Evolutionary conservation across 1,140 invertebrate species (phyloP).

Genomic region (Proctacanthus coquilletti): DNA sequence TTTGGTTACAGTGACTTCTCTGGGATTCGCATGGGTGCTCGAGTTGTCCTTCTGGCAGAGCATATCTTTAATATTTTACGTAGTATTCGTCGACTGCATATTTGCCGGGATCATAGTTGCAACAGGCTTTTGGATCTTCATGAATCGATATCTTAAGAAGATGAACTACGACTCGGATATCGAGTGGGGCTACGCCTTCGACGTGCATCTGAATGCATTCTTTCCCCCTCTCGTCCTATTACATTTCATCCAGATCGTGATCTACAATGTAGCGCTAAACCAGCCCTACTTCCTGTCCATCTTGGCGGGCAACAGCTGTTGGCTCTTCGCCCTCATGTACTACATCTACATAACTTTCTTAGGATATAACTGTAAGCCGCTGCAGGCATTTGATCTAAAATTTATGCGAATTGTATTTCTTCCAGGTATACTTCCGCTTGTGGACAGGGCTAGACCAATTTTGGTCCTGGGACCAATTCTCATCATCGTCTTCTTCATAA

Average conservation of each 20-base stretch:
- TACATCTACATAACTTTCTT: conserved; percentile 97
- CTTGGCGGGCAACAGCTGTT: conserved; percentile 85
- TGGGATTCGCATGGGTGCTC: conserved; percentile 76
- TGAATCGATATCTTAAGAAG: conserved; percentile 72
- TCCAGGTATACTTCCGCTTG: conserved; percentile 77
- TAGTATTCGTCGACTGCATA: conserved; percentile 90
- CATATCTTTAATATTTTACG: conserved; percentile 77
- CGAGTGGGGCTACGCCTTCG: conserved; percentile 98
- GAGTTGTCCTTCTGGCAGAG: conserved; percentile 59
- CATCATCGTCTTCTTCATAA: conserved; percentile 64
- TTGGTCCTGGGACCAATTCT: conserved; percentile 72
- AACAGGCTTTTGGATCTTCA: conserved; percentile 71
- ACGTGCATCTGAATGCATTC: conserved; percentile 97
- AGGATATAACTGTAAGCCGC: conserved; percentile 89
- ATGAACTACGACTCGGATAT: conserved; percentile 59
- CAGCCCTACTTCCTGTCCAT: conserved; percentile 58
- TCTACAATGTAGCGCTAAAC: conserved; percentile 69
- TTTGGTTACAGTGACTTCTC: conserved; percentile 60
- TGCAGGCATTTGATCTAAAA: conserved; percentile 44
- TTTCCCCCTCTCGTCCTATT: conserved; percentile 89
- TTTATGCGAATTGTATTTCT: conserved; percentile 12
- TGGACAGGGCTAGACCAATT: conserved; percentile 77
- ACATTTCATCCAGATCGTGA: conserved; percentile 81
- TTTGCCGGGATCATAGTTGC: conserved; percentile 74
- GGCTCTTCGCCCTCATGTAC: conserved; percentile 81